Conservation (phyloP, 2,113 vertebrate species). For the Heliornis fulica region DNA sequence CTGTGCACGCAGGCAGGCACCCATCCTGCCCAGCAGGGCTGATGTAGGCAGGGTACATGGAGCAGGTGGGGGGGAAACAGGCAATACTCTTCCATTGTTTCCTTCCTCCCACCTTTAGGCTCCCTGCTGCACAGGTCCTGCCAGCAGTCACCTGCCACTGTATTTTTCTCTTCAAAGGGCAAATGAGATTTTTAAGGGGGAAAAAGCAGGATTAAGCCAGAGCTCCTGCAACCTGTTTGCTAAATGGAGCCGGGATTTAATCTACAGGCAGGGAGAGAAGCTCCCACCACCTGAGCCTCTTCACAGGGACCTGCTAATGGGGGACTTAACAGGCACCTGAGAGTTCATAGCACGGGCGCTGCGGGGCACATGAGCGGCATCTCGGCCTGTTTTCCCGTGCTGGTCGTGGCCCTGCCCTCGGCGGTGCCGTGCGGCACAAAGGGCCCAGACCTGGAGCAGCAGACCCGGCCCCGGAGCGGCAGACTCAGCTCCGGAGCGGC, state of each 20-base stretch:
- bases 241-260: constrained; percentile 37
- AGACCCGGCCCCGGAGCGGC: too few species aligned
- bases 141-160: neutral
- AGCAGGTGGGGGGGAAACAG: neutral
- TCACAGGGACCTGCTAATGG: constrained; percentile 32
- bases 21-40: neutral
- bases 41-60: neutral
- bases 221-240: neutral
- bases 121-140: neutral
- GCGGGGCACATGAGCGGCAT: neutral
- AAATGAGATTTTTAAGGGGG: neutral
- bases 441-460: too few species aligned
- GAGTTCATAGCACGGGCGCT: neutral
- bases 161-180: neutral
- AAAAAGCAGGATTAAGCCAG: neutral
- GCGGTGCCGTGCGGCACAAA: neutral
- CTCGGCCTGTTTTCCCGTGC: neutral
- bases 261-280: neutral
- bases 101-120: neutral
- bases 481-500: too few species aligned
- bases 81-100: neutral
- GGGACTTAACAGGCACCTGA: constrained; percentile 39
- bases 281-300: neutral
- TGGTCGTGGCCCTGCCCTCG: neutral
- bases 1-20: neutral